These are phyloP conservation scores for Zaprionus davidi DNA, from an alignment of 1,140 invertebrate species.

Conservation along the genomic window DNA sequence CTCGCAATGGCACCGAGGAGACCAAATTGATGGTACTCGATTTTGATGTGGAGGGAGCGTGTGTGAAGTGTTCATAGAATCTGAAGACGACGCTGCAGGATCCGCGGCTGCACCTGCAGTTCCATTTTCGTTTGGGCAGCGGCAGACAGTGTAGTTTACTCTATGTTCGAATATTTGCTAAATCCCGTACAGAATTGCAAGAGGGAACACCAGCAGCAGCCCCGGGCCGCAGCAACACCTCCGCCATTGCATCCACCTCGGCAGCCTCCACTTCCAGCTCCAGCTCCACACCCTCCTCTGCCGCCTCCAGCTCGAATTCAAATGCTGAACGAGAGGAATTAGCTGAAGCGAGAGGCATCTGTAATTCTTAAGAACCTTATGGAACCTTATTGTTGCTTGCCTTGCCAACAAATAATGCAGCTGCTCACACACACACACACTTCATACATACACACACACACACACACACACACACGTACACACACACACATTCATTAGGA, in stretches of 20 bases:
- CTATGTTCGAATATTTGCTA: conserved; percentile 40
- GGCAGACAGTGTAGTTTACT: conserved; percentile 27
- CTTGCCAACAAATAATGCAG: conserved; percentile 71
- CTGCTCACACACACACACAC: conserved; percentile 53
- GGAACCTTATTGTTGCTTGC: conserved; percentile 70
- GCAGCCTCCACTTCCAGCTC: conserved; percentile 26
- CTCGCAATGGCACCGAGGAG: conserved; percentile 98
- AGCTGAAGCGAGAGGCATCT: conserved; percentile 12
- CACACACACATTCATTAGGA: conserved; percentile 42
- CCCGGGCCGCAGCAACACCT: conserved; percentile 11
- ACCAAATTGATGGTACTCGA: conserved; percentile 99
- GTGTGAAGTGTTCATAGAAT: conserved; percentile 85
- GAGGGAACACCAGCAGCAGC: conserved; percentile 2
- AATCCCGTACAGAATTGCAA: conserved; percentile 15
- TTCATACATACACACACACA: conserved; percentile 29
- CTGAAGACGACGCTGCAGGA: conserved; percentile 26
- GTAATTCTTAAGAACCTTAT: conserved; percentile 29
- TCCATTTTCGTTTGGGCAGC: conserved; percentile 26
- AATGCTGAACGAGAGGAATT: conserved; percentile 13
- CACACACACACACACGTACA: conserved; percentile 34
- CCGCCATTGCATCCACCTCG: conserved; percentile 18
- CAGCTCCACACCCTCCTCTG: conserved; percentile 29
- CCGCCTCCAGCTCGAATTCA: conserved; percentile 26
- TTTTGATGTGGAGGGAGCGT: conserved; percentile 94
- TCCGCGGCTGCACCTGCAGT: conserved; percentile 20